Evolutionary conservation across 2,113 vertebrate genomes (phyloP).

Genomic region (Ardeotis arabs): DNA sequence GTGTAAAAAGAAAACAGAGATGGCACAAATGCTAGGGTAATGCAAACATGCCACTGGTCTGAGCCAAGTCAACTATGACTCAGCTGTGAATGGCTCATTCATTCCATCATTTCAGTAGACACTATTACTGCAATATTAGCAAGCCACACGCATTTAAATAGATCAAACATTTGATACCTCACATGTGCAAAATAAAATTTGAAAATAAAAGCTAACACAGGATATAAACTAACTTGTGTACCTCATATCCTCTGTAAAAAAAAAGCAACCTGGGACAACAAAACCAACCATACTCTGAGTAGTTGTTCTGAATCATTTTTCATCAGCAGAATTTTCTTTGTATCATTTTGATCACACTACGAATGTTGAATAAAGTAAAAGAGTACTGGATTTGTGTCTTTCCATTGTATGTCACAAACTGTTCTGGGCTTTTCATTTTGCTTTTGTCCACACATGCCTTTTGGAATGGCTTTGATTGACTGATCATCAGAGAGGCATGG

Average conservation of each 20-base stretch:
- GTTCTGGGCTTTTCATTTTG: background rate
- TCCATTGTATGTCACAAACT: background rate
- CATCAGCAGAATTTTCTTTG: background rate
- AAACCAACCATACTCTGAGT: accelerated
- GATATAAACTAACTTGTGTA: background rate
- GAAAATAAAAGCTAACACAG: background rate
- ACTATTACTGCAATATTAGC: background rate
- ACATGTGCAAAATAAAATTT: background rate
- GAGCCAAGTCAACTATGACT: background rate
- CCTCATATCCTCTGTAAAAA: background rate
- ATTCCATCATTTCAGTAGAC: background rate
- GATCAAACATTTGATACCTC: background rate
- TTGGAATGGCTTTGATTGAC: background rate
- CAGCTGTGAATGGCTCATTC: background rate
- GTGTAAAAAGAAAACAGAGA: background rate
- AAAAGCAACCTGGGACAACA: background rate
- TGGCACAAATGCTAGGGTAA: background rate
- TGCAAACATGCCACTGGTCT: background rate
- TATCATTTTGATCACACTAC: background rate
- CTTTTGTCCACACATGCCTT: background rate
- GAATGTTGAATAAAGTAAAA: background rate
- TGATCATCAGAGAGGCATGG: background rate
- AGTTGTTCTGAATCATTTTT: background rate
- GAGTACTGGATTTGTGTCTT: background rate
- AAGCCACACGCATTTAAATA: background rate